These are phyloP conservation scores for Perdita meconis DNA, from an alignment of 2,888 invertebrate genomes.

Conservation along the genomic window DNA sequence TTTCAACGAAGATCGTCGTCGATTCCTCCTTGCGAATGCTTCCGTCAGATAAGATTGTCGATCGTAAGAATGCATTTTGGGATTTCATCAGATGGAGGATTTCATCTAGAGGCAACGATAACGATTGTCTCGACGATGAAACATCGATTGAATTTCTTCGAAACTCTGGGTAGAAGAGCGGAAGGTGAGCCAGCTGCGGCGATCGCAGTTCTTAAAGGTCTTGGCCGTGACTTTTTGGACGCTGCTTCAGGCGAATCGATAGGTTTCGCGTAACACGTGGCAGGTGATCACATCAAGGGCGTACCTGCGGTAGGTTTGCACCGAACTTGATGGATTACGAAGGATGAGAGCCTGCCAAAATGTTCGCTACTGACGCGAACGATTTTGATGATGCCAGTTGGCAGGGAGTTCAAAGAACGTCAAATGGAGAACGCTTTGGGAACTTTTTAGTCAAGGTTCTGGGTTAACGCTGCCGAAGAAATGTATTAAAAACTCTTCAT, in stretches of 20 bases:
- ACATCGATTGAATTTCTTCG: neutral
- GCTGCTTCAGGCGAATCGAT: constrained; percentile 60
- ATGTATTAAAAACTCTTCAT: no score
- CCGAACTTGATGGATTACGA: constrained; percentile 25
- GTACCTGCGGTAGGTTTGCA: constrained; percentile 68
- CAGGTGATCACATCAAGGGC: constrained; percentile 65
- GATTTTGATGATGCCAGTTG: neutral
- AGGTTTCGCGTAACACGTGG: constrained; percentile 55
- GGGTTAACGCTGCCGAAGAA: no score
- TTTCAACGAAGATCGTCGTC: no score
- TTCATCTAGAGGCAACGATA: no score
- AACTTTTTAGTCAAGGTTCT: neutral
- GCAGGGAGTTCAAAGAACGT: neutral
- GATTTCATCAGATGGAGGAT: no score
- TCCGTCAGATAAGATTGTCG: neutral
- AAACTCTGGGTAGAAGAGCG: no score
- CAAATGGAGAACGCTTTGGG: no score
- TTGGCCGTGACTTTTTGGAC: constrained; percentile 59
- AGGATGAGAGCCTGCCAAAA: constrained; percentile 41
- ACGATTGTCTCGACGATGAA: no score
- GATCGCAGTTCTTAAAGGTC: neutral
- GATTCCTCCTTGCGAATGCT: no score
- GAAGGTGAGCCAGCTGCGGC: neutral
- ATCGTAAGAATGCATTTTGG: neutral
- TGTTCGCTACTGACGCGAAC: neutral